These are phyloP conservation scores for Megaptera novaeangliae DNA, from an alignment of 2,113 vertebrate species.

Conservation along the genomic window DNA sequence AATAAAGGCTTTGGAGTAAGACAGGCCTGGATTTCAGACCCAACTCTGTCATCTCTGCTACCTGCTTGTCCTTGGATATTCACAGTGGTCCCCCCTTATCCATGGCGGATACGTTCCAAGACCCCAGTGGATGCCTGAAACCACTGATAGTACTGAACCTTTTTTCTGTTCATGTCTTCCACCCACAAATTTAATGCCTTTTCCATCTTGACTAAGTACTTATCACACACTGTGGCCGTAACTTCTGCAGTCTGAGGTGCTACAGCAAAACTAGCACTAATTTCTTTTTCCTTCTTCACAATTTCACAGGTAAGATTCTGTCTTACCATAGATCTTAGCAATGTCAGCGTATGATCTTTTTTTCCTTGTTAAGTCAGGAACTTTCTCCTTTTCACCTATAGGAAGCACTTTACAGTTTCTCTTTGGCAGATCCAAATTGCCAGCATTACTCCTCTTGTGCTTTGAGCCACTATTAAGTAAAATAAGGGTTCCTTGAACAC, in stretches of 20 bases:
- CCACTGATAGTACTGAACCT: not conserved
- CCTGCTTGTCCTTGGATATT: not conserved
- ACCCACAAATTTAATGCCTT: not conserved
- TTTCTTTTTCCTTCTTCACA: not conserved
- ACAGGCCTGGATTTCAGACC: not conserved
- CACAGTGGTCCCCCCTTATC: not conserved
- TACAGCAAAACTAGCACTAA: not conserved
- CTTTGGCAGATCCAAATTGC: not conserved
- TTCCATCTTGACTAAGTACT: not conserved
- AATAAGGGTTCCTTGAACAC: not conserved
- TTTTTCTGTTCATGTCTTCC: not conserved
- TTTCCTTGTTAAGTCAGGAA: not conserved
- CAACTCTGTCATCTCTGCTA: not conserved
- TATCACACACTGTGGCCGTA: not conserved
- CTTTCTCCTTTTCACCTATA: not conserved
- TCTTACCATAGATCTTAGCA: not conserved
- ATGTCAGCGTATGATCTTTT: not conserved
- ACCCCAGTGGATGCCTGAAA: not conserved
- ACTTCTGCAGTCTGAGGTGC: not conserved
- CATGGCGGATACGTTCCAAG: too few species aligned
- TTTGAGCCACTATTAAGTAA: not conserved
- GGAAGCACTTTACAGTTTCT: not conserved
- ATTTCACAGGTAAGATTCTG: not conserved
- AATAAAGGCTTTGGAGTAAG: not conserved
- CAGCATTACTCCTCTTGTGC: not conserved